A percentile compares a stretch with the other conserved stretches of the same genome.
Conservation (phyloP, 2,797 vertebrate genomes). For the Jordanella pulchra region DNA sequence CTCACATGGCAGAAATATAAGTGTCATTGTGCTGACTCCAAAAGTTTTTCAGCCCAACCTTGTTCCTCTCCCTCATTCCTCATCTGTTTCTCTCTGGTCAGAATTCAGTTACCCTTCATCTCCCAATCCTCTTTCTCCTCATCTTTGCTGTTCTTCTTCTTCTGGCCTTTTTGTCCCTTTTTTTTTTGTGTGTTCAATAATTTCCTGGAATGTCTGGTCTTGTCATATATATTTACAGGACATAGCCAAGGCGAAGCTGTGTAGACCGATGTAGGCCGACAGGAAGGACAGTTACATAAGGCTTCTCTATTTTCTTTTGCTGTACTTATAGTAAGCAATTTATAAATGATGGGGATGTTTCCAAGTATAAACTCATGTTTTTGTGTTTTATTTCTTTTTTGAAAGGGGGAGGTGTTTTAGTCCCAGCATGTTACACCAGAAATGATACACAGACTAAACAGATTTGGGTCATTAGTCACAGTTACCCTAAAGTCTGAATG, state of each 20-base stretch:
- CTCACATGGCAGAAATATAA: conserved; percentile 5
- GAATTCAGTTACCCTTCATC: conserved; percentile 31
- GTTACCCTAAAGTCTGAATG: conserved; percentile 2
- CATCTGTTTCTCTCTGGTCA: conserved; percentile 5
- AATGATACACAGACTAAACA: conserved; percentile 15
- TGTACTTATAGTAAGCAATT: conserved; percentile 31
- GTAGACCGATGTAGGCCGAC: conserved; percentile 34
- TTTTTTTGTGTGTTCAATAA: conserved; percentile 12
- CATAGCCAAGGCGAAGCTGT: conserved; percentile 10
- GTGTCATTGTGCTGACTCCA: neutral
- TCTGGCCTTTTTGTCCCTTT: conserved; percentile 7
- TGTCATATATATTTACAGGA: conserved; percentile 12
- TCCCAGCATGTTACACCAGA: neutral
- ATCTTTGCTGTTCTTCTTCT: conserved; percentile 2
- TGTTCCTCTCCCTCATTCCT: conserved; percentile 25
- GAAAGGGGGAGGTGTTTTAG: neutral
- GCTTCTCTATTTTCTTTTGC: conserved; percentile 39
- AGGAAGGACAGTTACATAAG: conserved; percentile 48
- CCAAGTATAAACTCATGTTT: conserved; percentile 14
- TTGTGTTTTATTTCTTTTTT: conserved; percentile 14
- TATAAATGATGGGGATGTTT: conserved; percentile 11
- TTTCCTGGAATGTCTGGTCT: conserved; percentile 21
- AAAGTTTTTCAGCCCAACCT: conserved; percentile 4
- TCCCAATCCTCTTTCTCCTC: neutral
- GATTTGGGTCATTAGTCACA: conserved; percentile 14